These are phyloP conservation scores for Drosophila yooni DNA, from an alignment of 2,888 invertebrate species.

Conservation along the genomic window DNA sequence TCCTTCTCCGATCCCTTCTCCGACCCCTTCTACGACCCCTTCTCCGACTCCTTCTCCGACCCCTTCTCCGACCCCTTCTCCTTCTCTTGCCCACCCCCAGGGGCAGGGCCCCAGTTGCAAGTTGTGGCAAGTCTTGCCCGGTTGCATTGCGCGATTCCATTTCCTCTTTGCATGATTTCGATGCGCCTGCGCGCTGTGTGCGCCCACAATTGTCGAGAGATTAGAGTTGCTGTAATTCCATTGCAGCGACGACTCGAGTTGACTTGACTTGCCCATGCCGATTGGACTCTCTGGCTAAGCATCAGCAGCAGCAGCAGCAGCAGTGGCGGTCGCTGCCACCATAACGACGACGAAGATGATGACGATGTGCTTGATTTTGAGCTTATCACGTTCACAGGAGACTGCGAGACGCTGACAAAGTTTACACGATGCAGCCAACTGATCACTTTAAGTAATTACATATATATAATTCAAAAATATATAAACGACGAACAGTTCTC, in stretches of 20 bases:
- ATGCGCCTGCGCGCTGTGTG: conserved; percentile 54
- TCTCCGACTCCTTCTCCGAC: not conserved
- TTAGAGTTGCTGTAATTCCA: conserved; percentile 78
- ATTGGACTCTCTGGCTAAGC: conserved; percentile 58
- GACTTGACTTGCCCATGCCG: conserved; percentile 44
- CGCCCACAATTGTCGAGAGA: conserved; percentile 81
- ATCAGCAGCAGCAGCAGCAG: conserved; percentile 15
- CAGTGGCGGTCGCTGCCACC: conserved; percentile 33
- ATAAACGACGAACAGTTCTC: not conserved
- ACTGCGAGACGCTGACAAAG: conserved; percentile 67
- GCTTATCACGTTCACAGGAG: conserved; percentile 79
- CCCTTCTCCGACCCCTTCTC: not conserved
- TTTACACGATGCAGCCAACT: conserved; percentile 58
- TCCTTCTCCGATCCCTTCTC: not conserved
- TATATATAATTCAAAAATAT: not conserved
- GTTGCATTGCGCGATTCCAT: conserved; percentile 70
- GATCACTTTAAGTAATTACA: not conserved
- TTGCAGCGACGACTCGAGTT: conserved; percentile 37
- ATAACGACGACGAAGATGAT: conserved; percentile 52
- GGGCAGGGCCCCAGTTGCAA: conserved; percentile 31
- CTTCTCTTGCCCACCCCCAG: conserved; percentile 12
- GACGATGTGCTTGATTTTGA: conserved; percentile 71
- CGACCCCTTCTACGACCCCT: not conserved
- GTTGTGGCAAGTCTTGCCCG: conserved; percentile 10
- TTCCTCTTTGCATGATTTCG: conserved; percentile 77